These are phyloP conservation scores for Syngnathus typhle DNA, from an alignment of 2,113 vertebrate species.

Conservation along the genomic window DNA sequence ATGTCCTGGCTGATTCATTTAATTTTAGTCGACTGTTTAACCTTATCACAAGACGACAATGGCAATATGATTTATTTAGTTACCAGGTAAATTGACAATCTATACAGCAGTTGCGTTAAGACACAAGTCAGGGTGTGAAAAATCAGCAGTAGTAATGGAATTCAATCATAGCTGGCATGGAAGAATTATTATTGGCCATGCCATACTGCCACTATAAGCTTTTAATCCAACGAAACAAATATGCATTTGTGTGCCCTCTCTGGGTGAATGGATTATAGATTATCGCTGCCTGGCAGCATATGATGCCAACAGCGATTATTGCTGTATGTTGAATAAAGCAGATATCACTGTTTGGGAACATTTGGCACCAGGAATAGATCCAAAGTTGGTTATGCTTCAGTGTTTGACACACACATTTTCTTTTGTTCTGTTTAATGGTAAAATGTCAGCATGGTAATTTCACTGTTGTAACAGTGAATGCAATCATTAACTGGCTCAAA, in stretches of 20 bases:
- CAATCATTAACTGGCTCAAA: slow-evolving; percentile 61
- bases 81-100: neutral
- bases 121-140: neutral
- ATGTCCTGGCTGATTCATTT: neutral
- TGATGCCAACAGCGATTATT: slow-evolving; percentile 69
- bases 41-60: neutral
- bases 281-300: slow-evolving; percentile 68
- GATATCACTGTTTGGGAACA: slow-evolving; percentile 58
- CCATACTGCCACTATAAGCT: slow-evolving; percentile 65
- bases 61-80: neutral
- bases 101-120: neutral
- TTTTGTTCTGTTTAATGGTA: slow-evolving; percentile 12
- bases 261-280: slow-evolving; percentile 72
- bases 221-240: slow-evolving; percentile 75
- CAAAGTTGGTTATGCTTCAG: slow-evolving; percentile 40
- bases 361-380: slow-evolving; percentile 49
- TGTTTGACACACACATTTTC: slow-evolving; percentile 41
- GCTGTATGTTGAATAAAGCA: slow-evolving; percentile 58
- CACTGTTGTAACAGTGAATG: slow-evolving; percentile 63
- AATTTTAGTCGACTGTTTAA: neutral
- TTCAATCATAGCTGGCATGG: slow-evolving; percentile 57
- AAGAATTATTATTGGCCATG: slow-evolving; percentile 60
- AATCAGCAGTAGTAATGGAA: slow-evolving; percentile 26
- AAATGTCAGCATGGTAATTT: slow-evolving; percentile 10
- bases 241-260: slow-evolving; percentile 69